Base-by-base conservation (phyloP, 1,140 invertebrate genomes). In the Cydia amplana region DNA sequence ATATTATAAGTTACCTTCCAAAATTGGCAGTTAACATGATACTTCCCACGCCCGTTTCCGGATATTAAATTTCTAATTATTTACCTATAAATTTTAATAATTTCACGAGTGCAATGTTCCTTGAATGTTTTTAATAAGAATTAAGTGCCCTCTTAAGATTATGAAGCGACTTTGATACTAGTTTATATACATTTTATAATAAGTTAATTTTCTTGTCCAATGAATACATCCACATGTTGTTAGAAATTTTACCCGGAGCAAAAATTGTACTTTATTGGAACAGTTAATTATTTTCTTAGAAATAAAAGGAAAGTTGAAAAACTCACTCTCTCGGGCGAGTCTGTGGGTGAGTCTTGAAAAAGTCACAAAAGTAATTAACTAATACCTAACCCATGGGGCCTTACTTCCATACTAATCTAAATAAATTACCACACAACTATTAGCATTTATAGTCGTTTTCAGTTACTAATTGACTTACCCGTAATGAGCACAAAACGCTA, bases 131-230 rank as follows among this genome's bases (percentile, higher is more conserved):
- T 6, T 55, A 55, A 55, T 55, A 18, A 55, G 51, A 55, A 55
- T 55, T 55, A 18, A 55, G n/a, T 55, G n/a, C 20, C n/a, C 16
- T 55, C 51, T 55, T 18, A 55, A 18, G n/a, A 51, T 51, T n/a
- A 18, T 55, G n/a, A 55, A 55, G 16, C n/a, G 4, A 7, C n/a
- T 55, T 7, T 55, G 3, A 55, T 55, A 55, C 5, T 18, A 5
- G 7, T 55, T 18, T 55, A n/a, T n/a, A n/a, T n/a, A n/a, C n/a
- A n/a, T n/a, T n/a, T n/a, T n/a, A 7, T 46, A 46, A 55, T 55
- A 18, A 55, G 51, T 55, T 55, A 55, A 55, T 55, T 55, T 55
- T 55, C 51, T 55, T 55, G 51, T 18, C 7, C 51, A 18, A n/a
- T 55, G 51, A 18, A 55, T 55, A 32, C 32, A n/a, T n/a, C 32